Conservation (phyloP, 2,113 vertebrate species). For the Acrocephalus kingi region DNA sequence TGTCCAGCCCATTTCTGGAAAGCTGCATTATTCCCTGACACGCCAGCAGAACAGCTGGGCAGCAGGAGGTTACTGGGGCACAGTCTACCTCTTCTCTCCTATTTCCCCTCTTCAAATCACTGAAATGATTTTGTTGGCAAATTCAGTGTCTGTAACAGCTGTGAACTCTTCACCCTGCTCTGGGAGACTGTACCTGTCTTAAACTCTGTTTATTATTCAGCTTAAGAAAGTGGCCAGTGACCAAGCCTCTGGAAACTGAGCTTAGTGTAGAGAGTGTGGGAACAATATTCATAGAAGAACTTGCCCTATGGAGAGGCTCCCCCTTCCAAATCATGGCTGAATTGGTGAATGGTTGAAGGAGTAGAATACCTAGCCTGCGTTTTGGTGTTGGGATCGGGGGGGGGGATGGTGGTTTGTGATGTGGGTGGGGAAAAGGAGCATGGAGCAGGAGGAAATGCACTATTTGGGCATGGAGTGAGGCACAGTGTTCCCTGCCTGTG, state of each 20-base stretch:
- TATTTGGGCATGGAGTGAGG: fast-evolving
- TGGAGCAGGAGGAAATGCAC: background rate
- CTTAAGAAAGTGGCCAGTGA: background rate
- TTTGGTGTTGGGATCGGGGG: background rate
- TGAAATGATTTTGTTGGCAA: slow-evolving; percentile 48
- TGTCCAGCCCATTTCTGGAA: slow-evolving; percentile 29
- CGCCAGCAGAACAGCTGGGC: background rate
- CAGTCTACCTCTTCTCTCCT: background rate
- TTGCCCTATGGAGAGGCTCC: background rate
- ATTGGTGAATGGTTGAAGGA: background rate
- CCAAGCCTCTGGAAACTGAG: background rate
- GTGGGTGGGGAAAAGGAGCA: background rate
- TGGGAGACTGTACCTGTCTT: background rate
- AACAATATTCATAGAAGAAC: background rate
- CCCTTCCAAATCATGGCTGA: background rate
- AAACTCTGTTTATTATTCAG: slow-evolving; percentile 34
- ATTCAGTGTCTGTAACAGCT: background rate
- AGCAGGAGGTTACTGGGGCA: background rate
- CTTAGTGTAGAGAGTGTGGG: background rate
- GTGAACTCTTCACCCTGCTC: slow-evolving; percentile 42
- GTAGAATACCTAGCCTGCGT: background rate
- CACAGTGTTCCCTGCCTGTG: background rate
- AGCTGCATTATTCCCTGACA: background rate
- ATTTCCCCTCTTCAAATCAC: background rate
- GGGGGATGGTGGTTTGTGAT: background rate